Base-by-base conservation (phyloP, 2,888 invertebrate species). In the Mantis religiosa region DNA sequence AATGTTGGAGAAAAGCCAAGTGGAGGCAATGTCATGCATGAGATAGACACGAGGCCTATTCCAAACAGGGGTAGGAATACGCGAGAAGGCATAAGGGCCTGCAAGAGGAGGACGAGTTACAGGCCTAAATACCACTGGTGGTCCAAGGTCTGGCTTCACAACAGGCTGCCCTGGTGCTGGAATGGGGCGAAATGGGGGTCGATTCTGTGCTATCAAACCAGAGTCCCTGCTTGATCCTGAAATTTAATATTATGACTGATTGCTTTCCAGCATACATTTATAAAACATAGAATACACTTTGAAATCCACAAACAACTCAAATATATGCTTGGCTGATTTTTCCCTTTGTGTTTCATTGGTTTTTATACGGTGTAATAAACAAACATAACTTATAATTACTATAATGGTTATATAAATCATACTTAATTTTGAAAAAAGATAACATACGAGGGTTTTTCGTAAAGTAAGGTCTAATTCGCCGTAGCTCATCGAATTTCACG, bases 41-140 rank as follows among this genome's bases (percentile, higher is more conserved):
- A 97, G 95, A 94, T 97, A 97, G 92, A 97, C 96, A 90, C 97
- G 95, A 83, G 98, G 98, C 91, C 96, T 95, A 92, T 96, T 95
- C 96, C 96, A 96, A 90, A 95, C 95, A 71, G 97, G 97, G 91
- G 96, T 95, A 81, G 98, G 98, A 91, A 98, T 96, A 89, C 97
- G 95, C 92, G 98, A 98, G 94, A 98, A 98, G 89, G 98, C 98
- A 93, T 97, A 98, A 54, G 98, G 98, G 47, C 98, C 98, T 28
- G 97, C 98, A 91, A 96, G 93, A 25, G 98, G 97, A 25, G 97
- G 97, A 91, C 97, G 92, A 91, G 92, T 93, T 91, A 93, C 93
- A 88, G 94, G 93, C 88, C 90, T 91, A 90, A 85, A 93, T 91
- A 92, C 93, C 91, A 93, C 93, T 87, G 94, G 93, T 87, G 94